Percentiles rank a stretch among this genome's conserved stretches.
phyloP scores from a whole-genome alignment of 2,888 invertebrate species.

The Desoria tigrina region DNA sequence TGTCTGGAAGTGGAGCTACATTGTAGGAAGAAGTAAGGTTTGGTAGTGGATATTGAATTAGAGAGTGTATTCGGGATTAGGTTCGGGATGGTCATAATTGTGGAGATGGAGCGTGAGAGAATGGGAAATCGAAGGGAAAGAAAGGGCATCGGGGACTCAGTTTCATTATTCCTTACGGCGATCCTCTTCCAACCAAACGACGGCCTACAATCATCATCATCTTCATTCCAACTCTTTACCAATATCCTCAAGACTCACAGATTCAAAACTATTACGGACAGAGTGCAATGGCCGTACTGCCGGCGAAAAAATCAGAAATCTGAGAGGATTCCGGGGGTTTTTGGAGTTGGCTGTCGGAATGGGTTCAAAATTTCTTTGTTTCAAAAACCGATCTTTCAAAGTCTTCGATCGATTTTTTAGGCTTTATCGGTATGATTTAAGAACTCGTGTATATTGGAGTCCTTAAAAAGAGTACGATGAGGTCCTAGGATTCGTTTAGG shows the following conservation, averaged over 20 bases:
- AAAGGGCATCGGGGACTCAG: conserved; percentile 33
- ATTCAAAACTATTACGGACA: not conserved
- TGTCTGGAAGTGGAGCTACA: too few relatives aligned
- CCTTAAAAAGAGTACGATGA: too few relatives aligned
- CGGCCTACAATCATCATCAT: conserved; percentile 11
- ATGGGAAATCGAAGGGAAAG: conserved; percentile 46
- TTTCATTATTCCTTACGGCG: conserved; percentile 15
- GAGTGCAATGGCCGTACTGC: not conserved
- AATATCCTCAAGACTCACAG: not conserved
- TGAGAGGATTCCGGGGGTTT: too few relatives aligned
- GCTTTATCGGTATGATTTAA: too few relatives aligned
- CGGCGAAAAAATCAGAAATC: too few relatives aligned
- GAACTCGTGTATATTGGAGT: too few relatives aligned
- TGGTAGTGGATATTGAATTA: conserved; percentile 28
- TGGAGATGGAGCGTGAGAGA: not conserved
- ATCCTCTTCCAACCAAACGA: not conserved
- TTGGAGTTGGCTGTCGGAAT: too few relatives aligned
- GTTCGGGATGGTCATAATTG: not conserved
- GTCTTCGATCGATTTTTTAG: too few relatives aligned
- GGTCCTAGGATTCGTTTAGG: too few relatives aligned
- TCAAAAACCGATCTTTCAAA: too few relatives aligned
- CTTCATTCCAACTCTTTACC: conserved; percentile 12
- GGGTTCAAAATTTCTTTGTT: too few relatives aligned
- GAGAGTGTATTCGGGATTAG: conserved; percentile 8
- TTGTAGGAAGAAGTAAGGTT: conserved; percentile 15